Evolutionary conservation across 2,888 invertebrate genomes (phyloP).

Genomic region (Leucoma salicis): DNA sequence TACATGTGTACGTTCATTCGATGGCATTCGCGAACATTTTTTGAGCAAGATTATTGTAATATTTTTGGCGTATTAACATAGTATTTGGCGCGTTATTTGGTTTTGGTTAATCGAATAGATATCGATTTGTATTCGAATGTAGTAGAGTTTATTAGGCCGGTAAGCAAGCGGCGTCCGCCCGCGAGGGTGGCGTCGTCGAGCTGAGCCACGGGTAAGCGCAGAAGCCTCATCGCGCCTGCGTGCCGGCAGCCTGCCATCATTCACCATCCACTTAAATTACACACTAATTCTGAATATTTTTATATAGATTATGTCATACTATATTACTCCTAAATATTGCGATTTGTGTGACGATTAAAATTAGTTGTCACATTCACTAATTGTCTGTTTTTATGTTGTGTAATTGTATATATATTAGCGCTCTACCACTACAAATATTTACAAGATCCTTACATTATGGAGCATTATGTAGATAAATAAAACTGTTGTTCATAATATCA

Average conservation of each 20-base stretch:
- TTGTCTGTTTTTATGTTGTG: too few relatives aligned
- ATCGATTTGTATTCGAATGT: conserved; percentile 63
- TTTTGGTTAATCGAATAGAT: conserved; percentile 53
- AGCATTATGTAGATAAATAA: not conserved
- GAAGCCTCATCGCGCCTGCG: conserved; percentile 66
- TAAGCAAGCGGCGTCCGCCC: conserved; percentile 54
- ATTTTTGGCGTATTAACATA: conserved; percentile 39
- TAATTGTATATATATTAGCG: too few relatives aligned
- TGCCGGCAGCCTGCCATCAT: conserved; percentile 48
- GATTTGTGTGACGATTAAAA: not conserved
- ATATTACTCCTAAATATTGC: not conserved
- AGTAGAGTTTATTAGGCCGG: conserved; percentile 36
- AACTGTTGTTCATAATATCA: too few relatives aligned
- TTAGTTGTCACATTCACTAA: too few relatives aligned
- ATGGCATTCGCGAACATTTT: conserved; percentile 28
- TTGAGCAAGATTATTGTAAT: not conserved
- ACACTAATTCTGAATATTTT: conserved; percentile 23
- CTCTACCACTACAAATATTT: not conserved
- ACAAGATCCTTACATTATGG: not conserved
- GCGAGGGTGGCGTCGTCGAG: conserved; percentile 55
- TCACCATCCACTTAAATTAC: conserved; percentile 44
- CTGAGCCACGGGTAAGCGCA: conserved; percentile 59
- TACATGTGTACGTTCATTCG: conserved; percentile 26
- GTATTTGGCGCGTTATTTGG: conserved; percentile 40
- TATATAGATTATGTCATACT: not conserved